phyloP scores from a whole-genome alignment of 2,113 vertebrate genomes.

The Conger conger region DNA sequence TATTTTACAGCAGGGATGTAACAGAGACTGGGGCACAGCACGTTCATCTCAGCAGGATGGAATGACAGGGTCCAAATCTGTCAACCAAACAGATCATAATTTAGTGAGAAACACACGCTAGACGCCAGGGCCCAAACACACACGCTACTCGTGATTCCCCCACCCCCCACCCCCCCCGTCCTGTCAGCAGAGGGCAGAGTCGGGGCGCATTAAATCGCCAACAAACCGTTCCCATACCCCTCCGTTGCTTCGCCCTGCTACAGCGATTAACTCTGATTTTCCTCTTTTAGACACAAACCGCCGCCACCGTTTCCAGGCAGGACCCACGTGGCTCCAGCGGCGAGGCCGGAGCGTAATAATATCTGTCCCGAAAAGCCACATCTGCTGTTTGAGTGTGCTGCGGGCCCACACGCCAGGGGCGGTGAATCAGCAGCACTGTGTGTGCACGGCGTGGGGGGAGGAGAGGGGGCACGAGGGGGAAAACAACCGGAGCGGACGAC shows the following conservation, averaged over 20 bases:
- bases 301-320: neutral
- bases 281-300: neutral
- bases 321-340: neutral
- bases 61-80: neutral
- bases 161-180: neutral
- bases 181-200: neutral
- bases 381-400: slow-evolving; percentile 41
- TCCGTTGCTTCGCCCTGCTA: neutral
- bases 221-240: neutral
- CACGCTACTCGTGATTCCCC: neutral
- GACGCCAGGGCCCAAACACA: too few species aligned
- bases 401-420: slow-evolving; percentile 30
- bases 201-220: neutral
- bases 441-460: slow-evolving; percentile 16
- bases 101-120: neutral
- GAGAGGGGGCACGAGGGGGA: slow-evolving; percentile 9
- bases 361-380: slow-evolving; percentile 16
- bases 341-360: neutral
- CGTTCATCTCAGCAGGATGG: too few species aligned
- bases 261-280: neutral
- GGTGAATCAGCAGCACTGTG: slow-evolving; percentile 43
- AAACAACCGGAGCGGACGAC: neutral
- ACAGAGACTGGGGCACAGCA: too few species aligned
- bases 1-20: too few species aligned
- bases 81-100: neutral